phyloP scores from a whole-genome alignment of 2,113 vertebrate genomes.

The Calyptommatus sinebrachiatus region DNA sequence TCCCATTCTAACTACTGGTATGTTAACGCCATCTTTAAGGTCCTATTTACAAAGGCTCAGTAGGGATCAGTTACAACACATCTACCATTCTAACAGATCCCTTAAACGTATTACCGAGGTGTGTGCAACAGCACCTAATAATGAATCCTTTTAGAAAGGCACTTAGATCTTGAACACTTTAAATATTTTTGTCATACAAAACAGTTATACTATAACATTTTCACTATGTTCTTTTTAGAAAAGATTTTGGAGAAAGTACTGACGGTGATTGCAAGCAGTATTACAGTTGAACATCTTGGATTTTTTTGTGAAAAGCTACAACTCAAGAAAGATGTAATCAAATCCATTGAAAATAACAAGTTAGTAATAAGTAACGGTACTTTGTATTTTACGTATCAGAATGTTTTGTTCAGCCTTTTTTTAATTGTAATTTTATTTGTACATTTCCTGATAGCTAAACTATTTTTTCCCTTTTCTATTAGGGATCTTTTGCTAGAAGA shows the following conservation, averaged over 20 bases:
- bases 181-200: not conserved
- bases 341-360: conserved; percentile 40
- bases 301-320: conserved; percentile 69
- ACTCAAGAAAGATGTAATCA: conserved; percentile 32
- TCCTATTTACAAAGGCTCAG: too few relatives aligned
- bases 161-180: not conserved
- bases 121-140: not conserved
- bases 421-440: not conserved
- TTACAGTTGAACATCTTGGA: conserved; percentile 54
- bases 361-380: conserved; percentile 15
- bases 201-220: not conserved
- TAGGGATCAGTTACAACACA: too few relatives aligned
- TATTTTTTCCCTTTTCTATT: conserved; percentile 25
- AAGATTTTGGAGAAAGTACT: conserved; percentile 68
- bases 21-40: not conserved
- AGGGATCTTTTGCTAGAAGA: conserved; percentile 53
- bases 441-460: not conserved
- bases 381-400: not conserved
- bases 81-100: too few relatives aligned
- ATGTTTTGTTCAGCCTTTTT: not conserved
- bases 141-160: not conserved
- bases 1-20: too few relatives aligned
- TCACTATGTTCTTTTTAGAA: conserved; percentile 58
- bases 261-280: conserved; percentile 59
- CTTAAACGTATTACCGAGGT: too few relatives aligned